These are phyloP conservation scores for Scelioninae gen. 2 DNA, from an alignment of 2,888 invertebrate genomes.

Conservation along the genomic window DNA sequence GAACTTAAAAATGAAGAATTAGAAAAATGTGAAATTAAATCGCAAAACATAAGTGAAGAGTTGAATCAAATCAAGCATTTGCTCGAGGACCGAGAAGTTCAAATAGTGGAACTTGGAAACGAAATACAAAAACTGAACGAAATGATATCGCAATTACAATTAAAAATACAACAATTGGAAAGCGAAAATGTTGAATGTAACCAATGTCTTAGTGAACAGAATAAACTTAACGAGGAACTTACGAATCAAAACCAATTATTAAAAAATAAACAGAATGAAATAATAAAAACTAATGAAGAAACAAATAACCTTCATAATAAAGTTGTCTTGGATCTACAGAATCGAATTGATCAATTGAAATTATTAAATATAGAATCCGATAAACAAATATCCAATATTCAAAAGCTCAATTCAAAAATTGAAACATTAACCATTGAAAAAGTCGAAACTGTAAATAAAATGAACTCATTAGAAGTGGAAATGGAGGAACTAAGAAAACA, in stretches of 20 bases:
- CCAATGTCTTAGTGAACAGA: conserved; percentile 5
- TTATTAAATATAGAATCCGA: background rate
- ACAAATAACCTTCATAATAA: too few species aligned
- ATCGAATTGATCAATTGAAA: conserved; percentile 11
- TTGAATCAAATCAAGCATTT: conserved; percentile 46
- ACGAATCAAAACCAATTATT: conserved; percentile 56
- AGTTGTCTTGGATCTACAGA: conserved; percentile 11
- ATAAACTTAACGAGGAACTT: conserved; percentile 26
- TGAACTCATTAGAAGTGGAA: background rate
- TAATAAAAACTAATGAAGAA: conserved; percentile 47
- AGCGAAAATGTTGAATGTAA: conserved; percentile 15
- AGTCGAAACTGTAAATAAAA: background rate
- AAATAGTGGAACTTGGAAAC: background rate
- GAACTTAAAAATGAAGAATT: conserved; percentile 14
- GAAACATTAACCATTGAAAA: background rate
- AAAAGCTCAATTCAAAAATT: background rate
- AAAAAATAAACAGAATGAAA: conserved; percentile 58
- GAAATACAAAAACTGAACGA: background rate
- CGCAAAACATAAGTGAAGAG: conserved; percentile 51
- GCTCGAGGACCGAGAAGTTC: background rate
- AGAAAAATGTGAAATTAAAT: conserved; percentile 21
- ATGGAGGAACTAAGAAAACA: background rate
- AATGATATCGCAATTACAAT: background rate
- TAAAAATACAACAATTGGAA: conserved; percentile 33
- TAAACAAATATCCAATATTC: background rate